These are phyloP conservation scores for Sturmia bella DNA, from an alignment of 2,888 invertebrate species.

Conservation along the genomic window DNA sequence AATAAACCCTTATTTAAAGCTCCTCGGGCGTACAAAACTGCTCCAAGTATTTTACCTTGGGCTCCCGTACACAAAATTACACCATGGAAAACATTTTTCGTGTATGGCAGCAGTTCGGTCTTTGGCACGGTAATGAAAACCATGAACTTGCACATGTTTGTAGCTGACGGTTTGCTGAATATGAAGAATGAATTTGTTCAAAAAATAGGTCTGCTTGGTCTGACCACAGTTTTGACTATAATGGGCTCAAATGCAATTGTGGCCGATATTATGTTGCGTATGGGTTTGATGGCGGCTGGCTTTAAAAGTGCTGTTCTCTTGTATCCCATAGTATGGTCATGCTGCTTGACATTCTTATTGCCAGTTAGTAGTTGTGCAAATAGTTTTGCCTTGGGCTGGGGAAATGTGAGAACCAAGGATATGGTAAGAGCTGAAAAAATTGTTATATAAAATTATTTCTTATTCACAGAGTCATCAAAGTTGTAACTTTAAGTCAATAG, in stretches of 20 bases:
- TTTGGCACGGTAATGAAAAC: slow-evolving; percentile 41
- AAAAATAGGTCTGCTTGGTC: slow-evolving; percentile 32
- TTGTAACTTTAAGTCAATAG: too few species aligned
- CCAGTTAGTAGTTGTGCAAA: slow-evolving; percentile 55
- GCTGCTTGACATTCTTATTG: slow-evolving; percentile 51
- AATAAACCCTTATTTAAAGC: slow-evolving; percentile 1
- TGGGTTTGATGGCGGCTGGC: slow-evolving; percentile 6
- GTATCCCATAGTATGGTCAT: slow-evolving; percentile 44
- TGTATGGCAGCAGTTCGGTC: slow-evolving; percentile 49
- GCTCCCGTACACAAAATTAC: slow-evolving; percentile 22
- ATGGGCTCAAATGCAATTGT: slow-evolving; percentile 52
- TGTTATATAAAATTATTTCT: too few species aligned
- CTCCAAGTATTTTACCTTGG: slow-evolving; percentile 55
- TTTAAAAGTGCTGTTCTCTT: background rate
- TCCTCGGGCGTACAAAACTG: slow-evolving; percentile 20
- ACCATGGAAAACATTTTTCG: slow-evolving; percentile 53
- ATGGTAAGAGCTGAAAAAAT: slow-evolving; percentile 28
- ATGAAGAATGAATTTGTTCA: background rate
- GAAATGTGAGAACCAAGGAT: slow-evolving; percentile 52
- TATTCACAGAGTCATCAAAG: too few species aligned
- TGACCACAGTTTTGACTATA: slow-evolving; percentile 20
- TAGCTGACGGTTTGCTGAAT: slow-evolving; percentile 8
- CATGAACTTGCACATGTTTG: slow-evolving; percentile 11
- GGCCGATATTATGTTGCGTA: slow-evolving; percentile 35
- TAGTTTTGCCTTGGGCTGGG: slow-evolving; percentile 58